These are phyloP conservation scores for Agriopis marginaria DNA, from an alignment of 2,888 invertebrate genomes.

Conservation along the genomic window DNA sequence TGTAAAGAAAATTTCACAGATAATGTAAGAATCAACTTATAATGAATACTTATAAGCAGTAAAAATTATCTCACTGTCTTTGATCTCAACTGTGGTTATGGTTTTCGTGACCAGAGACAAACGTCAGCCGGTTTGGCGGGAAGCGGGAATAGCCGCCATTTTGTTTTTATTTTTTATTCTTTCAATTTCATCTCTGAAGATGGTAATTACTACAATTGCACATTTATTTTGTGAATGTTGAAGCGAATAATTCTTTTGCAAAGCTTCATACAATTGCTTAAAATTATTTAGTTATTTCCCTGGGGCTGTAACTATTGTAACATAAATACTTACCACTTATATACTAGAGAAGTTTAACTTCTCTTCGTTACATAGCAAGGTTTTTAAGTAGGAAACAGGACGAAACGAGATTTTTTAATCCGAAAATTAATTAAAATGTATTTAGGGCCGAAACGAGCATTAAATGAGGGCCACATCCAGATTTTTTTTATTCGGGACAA, in stretches of 20 bases:
- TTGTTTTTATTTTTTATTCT: constrained; percentile 53
- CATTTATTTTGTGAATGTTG: constrained; percentile 29
- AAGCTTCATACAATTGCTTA: constrained; percentile 14
- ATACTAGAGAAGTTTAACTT: too few species aligned
- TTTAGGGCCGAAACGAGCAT: too few species aligned
- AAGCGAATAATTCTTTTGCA: constrained; percentile 12
- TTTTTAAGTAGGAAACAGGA: too few species aligned
- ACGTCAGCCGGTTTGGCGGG: constrained; percentile 61
- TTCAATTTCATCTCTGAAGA: constrained; percentile 53
- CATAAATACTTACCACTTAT: too few species aligned
- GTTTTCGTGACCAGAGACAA: constrained; percentile 79
- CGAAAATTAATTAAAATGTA: too few species aligned
- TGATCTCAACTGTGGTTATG: constrained; percentile 53
- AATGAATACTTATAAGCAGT: constrained; percentile 41
- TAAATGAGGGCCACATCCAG: too few species aligned
- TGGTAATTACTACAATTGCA: constrained; percentile 54
- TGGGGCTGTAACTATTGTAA: background rate
- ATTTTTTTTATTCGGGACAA: too few species aligned
- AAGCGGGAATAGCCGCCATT: constrained; percentile 59
- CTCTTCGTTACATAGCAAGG: too few species aligned
- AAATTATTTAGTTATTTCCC: constrained; percentile 27
- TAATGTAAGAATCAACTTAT: background rate
- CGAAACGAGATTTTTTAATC: too few species aligned
- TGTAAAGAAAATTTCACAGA: background rate
- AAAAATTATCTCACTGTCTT: constrained; percentile 47